Conservation (phyloP, 2,888 invertebrate species). For the Mesorhabditis sp. region DNA sequence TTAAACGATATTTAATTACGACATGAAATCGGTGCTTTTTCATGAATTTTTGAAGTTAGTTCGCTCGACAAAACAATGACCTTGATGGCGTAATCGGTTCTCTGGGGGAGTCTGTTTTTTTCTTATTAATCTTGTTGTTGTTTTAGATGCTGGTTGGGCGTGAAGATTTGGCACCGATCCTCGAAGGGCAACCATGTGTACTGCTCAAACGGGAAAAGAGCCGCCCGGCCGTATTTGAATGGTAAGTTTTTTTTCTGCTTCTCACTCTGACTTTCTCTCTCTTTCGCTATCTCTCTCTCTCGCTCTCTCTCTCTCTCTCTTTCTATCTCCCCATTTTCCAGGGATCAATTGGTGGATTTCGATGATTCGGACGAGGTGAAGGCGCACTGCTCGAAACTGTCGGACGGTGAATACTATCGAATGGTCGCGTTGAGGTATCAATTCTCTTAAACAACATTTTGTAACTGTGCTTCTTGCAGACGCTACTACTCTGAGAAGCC, state of each 20-base stretch:
- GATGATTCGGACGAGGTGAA: not conserved
- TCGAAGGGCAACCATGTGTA: slow-evolving; percentile 33
- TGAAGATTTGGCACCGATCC: slow-evolving; percentile 35
- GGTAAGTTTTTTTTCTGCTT: slow-evolving; percentile 9
- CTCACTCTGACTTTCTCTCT: no score
- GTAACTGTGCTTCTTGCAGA: not conserved
- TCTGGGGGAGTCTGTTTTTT: no score
- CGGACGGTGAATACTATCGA: not conserved
- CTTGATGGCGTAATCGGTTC: no score
- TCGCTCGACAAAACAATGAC: no score
- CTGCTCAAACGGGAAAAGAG: slow-evolving; percentile 13
- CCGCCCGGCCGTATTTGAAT: not conserved
- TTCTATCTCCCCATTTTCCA: not conserved
- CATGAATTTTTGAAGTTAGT: no score
- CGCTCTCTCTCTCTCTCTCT: no score
- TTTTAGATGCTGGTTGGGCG: slow-evolving; percentile 38
- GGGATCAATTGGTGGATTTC: slow-evolving; percentile 2
- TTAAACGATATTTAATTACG: no score
- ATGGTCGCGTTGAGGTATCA: not conserved
- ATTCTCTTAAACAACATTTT: not conserved
- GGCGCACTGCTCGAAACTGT: not conserved
- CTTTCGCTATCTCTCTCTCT: no score
- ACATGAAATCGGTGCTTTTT: no score
- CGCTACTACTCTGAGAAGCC: not conserved
- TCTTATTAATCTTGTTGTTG: no score